These are phyloP conservation scores for Tympanoctomys barrerae DNA, from an alignment of 2,797 vertebrate species.

Conservation along the genomic window DNA sequence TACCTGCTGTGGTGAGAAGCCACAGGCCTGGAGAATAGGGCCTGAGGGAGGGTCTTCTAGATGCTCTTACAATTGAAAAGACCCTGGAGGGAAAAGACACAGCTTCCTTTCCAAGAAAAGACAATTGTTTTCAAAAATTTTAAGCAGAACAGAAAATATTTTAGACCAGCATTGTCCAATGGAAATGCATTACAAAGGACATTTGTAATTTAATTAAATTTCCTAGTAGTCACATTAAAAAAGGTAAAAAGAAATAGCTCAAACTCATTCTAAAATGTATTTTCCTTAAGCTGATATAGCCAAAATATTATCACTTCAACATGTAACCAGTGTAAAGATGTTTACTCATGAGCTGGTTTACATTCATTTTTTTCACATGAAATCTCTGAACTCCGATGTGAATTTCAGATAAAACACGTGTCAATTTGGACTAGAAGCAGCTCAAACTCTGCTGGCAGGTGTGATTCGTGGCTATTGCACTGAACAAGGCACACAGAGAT, in stretches of 20 bases:
- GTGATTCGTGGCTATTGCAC: not conserved
- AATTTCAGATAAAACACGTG: not conserved
- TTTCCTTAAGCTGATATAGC: not conserved
- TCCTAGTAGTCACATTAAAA: not conserved
- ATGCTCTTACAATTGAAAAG: not conserved
- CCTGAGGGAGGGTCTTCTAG: not conserved
- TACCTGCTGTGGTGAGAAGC: not conserved
- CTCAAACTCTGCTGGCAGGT: not conserved
- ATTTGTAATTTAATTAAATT: not conserved
- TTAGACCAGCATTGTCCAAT: not conserved
- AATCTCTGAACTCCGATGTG: not conserved
- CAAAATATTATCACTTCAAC: not conserved
- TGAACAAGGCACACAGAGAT: not conserved
- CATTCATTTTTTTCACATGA: not conserved
- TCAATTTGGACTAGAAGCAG: not conserved
- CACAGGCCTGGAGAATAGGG: not conserved
- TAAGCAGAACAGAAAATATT: conserved; percentile 2
- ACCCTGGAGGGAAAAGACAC: not conserved
- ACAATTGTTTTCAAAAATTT: not conserved
- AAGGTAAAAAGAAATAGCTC: conserved; percentile 17
- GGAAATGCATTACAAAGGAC: not conserved
- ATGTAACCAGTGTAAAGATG: not conserved
- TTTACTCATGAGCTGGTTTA: not conserved
- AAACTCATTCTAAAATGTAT: conserved; percentile 28
- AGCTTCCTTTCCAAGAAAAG: conserved; percentile 39